Base-by-base conservation (phyloP, 2,888 invertebrate species). In the Corythucha ciliata region DNA sequence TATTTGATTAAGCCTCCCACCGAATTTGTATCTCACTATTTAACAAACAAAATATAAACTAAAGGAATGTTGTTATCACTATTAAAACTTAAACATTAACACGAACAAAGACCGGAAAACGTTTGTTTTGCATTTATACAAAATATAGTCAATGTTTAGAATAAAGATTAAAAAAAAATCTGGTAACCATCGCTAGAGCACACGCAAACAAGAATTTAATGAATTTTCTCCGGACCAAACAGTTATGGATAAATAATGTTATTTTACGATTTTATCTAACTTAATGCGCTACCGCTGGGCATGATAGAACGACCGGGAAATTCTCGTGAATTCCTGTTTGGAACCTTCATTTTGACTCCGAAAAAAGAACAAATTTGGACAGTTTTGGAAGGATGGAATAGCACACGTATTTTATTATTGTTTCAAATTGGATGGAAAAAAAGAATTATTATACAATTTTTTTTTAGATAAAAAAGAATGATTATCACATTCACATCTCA, bases 401-500 rank as follows among this genome's bases (percentile, higher is more conserved):
- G n/a, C 29, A 10, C 8, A 36, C 40, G 21, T n/a, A 20, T 39
- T 49, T 20, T 24, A 41, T 51, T 51, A 51, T 51, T 51, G 51
- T 51, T 51, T 37, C 51, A 36, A 26, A 51, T 45, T 51, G 51
- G 51, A 51, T 51, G 51, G 51, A 21, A 36, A 44, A 44, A 51
- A 29, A 45, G 24, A 25, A 44, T 36, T 44, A 42, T 51, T 29
- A 10, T 29, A 8, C n/a, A n/a, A 29, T 29, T 29, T 29, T 10
- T 29, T n/a, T 29, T 29, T n/a, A n/a, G n/a, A n/a, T n/a, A n/a
- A n/a, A n/a, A n/a, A n/a, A n/a, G n/a, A n/a, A n/a, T n/a, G n/a
- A n/a, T 49, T 49, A 49, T 49, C 49, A 49, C 49, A 49, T 49
- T 33, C 41, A 49, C 40, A 10, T 10, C 29, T 8, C n/a, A 29